Evolutionary conservation across 2,888 invertebrate genomes (phyloP).

Genomic region (Syrista parreyssii): DNA sequence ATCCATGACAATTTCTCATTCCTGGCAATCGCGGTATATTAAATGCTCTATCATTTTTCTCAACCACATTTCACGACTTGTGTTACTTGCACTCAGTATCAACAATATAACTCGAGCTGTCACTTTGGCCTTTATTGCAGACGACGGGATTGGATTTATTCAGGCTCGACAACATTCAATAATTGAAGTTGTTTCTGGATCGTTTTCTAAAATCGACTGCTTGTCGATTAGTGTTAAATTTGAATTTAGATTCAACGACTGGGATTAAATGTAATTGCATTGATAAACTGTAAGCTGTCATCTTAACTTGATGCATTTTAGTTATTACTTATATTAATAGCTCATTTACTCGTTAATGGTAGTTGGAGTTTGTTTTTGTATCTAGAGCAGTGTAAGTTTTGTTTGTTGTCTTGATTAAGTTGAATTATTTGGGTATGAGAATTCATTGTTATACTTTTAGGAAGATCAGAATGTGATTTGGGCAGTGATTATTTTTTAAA

Average conservation of each 20-base stretch:
- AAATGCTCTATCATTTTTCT: background rate
- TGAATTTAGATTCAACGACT: background rate
- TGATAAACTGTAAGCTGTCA: background rate
- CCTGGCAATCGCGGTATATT: background rate
- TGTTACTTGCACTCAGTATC: background rate
- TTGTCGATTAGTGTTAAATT: background rate
- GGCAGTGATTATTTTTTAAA: background rate
- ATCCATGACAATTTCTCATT: background rate
- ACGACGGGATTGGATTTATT: conserved; percentile 25
- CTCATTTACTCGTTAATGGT: background rate
- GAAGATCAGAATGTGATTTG: background rate
- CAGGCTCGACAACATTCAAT: conserved; percentile 20
- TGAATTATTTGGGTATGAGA: background rate
- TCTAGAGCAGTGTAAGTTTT: background rate
- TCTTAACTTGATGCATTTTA: background rate
- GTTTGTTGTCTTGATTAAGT: background rate
- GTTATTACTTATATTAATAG: background rate
- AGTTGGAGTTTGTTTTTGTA: background rate
- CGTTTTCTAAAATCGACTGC: background rate
- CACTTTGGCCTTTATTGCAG: conserved; percentile 35
- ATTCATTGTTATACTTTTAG: background rate
- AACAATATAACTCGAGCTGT: conserved; percentile 26
- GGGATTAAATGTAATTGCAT: background rate
- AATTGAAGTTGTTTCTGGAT: background rate
- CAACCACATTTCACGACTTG: background rate